Conservation (phyloP, 2,113 vertebrate genomes). For the Phalacrocorax pelagicus region DNA sequence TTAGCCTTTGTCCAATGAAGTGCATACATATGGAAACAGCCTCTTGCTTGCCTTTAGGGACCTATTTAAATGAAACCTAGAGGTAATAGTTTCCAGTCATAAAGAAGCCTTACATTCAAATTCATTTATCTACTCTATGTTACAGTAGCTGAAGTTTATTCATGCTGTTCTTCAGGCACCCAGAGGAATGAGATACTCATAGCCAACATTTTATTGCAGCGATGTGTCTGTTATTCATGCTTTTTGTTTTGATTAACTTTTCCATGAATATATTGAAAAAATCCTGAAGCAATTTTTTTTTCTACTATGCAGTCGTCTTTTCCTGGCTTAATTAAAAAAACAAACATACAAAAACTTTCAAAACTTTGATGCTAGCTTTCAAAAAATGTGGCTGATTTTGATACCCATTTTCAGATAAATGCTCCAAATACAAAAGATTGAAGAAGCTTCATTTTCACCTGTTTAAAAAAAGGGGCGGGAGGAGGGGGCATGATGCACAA, state of each 20-base stretch:
- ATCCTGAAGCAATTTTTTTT: neutral
- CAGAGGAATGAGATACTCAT: neutral
- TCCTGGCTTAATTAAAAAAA: neutral
- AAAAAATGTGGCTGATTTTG: neutral
- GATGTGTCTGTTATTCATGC: neutral
- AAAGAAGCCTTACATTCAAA: neutral
- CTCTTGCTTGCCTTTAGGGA: neutral
- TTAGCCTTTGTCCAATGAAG: neutral
- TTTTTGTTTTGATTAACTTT: neutral
- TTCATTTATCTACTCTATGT: neutral
- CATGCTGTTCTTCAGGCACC: neutral
- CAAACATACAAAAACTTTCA: no score
- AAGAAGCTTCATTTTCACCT: neutral
- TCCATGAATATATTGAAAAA: neutral
- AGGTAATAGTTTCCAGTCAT: constrained; percentile 28
- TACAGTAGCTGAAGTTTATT: neutral
- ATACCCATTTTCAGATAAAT: neutral
- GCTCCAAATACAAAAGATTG: neutral
- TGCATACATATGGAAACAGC: neutral
- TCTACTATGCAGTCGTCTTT: neutral
- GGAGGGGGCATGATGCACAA: neutral
- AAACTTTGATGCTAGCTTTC: neutral
- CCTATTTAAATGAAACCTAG: neutral
- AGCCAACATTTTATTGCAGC: neutral
- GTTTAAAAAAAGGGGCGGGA: neutral